phyloP scores from a whole-genome alignment of 2,113 vertebrate genomes.

The Macaca fascicularis region T2T-MFA8v1.1 NC_088381.1:79093501-79094000 shows the following conservation, averaged over 20 bases:
- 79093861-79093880: fast-evolving
- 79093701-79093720: background rate
- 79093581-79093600: background rate
- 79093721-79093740: fast-evolving
- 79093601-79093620: background rate
- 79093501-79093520: fast-evolving
- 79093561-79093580: fast-evolving
- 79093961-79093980: no score
- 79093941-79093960: background rate
- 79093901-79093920: fast-evolving
- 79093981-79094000: fast-evolving
- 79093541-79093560: fast-evolving
- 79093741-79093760: background rate
- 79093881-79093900: background rate
- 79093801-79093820: background rate
- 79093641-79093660: fast-evolving
- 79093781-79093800: fast-evolving
- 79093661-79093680: no score
- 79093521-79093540: no score
- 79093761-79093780: background rate
- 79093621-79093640: background rate
- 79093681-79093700: no score
- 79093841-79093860: fast-evolving
- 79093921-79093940: background rate
- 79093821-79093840: fast-evolving